Evolutionary conservation across 2,797 vertebrate genomes (phyloP).

Genomic region (Trachops cirrhosus): DNA sequence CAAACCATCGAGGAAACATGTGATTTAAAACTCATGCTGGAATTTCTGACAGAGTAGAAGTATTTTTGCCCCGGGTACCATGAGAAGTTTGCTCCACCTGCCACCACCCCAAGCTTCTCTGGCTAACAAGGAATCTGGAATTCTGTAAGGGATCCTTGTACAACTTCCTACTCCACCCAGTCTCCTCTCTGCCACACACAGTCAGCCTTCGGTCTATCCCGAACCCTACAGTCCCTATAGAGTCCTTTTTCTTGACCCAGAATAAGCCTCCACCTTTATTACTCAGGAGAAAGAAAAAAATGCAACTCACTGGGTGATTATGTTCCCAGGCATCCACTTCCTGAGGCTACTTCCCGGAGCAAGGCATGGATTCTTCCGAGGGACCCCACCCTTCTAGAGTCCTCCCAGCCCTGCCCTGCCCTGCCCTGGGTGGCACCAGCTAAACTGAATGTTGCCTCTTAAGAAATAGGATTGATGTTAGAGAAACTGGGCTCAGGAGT

Average conservation of each 20-base stretch:
- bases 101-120: neutral
- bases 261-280: neutral
- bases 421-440: conserved; percentile 6
- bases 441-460: conserved; percentile 41
- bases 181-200: neutral
- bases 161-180: neutral
- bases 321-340: neutral
- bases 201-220: neutral
- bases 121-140: neutral
- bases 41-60: neutral
- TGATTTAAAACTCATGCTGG: neutral
- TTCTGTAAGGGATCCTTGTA: neutral
- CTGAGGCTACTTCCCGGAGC: conserved; percentile 34
- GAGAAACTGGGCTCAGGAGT: conserved; percentile 22
- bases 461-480: conserved; percentile 33
- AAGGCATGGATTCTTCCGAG: neutral
- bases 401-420: neutral
- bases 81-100: neutral
- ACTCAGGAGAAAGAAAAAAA: conserved; percentile 10
- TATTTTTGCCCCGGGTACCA: neutral
- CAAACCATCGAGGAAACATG: neutral
- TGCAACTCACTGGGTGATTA: neutral
- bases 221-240: neutral
- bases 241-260: neutral
- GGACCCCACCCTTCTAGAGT: neutral